These are phyloP conservation scores for Stenolophus ochropezus DNA, from an alignment of 2,888 invertebrate species.

Conservation along the genomic window DNA sequence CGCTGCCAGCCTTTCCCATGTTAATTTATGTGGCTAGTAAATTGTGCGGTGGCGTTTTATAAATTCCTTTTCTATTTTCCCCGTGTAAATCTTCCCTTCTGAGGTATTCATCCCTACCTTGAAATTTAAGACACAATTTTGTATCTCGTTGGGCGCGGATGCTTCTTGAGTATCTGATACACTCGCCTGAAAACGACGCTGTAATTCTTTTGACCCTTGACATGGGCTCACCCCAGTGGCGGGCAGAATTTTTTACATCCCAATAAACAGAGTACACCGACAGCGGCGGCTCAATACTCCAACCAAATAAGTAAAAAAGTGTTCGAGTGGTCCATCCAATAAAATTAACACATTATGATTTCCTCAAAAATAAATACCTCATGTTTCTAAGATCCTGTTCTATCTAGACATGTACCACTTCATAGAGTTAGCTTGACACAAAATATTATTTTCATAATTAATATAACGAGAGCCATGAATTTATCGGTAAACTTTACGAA, in stretches of 20 bases:
- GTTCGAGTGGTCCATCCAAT: too few species aligned
- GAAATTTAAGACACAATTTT: conserved; percentile 57
- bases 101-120: conserved; percentile 43
- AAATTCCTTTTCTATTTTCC: conserved; percentile 58
- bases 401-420: too few species aligned
- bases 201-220: conserved; percentile 55
- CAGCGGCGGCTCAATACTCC: too few species aligned
- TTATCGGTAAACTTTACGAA: too few species aligned
- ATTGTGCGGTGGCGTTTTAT: conserved; percentile 57
- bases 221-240: conserved; percentile 11
- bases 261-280: not conserved
- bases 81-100: conserved; percentile 47
- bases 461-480: too few species aligned
- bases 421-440: too few species aligned
- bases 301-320: too few species aligned
- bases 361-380: too few species aligned
- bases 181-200: conserved; percentile 24
- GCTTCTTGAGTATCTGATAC: conserved; percentile 39
- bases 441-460: too few species aligned
- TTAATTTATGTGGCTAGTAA: conserved; percentile 58
- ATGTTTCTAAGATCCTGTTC: too few species aligned
- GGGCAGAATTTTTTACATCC: not conserved
- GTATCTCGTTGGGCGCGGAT: conserved; percentile 38
- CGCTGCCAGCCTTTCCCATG: conserved; percentile 22
- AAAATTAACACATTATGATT: too few species aligned